Conservation (phyloP, 30 jellyfish, hydroid and myxozoan species). For the Chrysaora quinquecirrha region DNA sequence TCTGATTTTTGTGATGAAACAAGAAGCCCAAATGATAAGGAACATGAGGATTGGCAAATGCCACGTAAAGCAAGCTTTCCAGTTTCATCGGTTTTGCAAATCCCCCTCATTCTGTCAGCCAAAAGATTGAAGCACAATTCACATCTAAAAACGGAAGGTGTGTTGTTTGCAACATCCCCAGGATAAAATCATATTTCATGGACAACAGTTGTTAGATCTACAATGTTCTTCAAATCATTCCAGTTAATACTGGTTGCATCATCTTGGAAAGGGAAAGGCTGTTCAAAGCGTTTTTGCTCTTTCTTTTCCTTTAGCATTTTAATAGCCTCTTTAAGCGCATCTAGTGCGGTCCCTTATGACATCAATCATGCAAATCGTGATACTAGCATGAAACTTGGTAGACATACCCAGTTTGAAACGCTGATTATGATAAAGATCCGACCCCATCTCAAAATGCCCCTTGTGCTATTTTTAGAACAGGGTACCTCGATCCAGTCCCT, state of each 20-base stretch:
- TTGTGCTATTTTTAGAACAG: too few relatives aligned
- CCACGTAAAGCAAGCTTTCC: background rate
- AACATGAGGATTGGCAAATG: background rate
- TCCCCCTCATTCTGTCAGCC: background rate
- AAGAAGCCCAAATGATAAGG: background rate
- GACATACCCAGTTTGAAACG: too few relatives aligned
- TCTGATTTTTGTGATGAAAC: background rate
- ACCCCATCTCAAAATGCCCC: too few relatives aligned
- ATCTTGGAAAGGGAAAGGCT: too few relatives aligned
- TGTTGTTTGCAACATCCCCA: background rate
- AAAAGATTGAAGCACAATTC: background rate
- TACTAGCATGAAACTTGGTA: too few relatives aligned
- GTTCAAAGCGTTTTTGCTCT: too few relatives aligned
- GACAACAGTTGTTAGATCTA: background rate
- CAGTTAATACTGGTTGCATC: background rate
- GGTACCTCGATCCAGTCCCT: too few relatives aligned
- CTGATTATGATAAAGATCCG: too few relatives aligned
- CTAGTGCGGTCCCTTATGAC: too few relatives aligned
- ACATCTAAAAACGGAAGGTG: background rate
- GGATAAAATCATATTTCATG: background rate
- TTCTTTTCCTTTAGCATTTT: too few relatives aligned
- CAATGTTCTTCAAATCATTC: background rate
- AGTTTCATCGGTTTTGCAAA: background rate
- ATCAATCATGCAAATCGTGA: too few relatives aligned
- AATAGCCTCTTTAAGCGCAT: too few relatives aligned